Evolutionary conservation across 2,797 vertebrate species (phyloP), one percentile per base, ranked within the genome.

Genomic region (Heteromormyrus szaboi): DNA sequence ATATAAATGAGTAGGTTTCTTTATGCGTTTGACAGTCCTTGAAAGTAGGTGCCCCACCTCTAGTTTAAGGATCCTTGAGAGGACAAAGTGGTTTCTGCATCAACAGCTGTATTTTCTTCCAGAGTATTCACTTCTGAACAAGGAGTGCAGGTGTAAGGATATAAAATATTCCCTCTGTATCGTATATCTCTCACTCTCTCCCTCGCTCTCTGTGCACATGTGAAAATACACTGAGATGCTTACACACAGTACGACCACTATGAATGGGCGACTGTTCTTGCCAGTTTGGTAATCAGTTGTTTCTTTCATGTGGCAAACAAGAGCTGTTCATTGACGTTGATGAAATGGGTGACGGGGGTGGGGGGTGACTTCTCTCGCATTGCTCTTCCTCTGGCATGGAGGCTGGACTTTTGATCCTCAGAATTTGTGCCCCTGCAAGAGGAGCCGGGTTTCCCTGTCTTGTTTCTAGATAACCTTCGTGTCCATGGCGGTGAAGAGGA

Each of bases 21-120:
- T 91, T 79, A n/a, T 22, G 84, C 17, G 62, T 91, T 89, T 90
- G 90, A 88, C 92, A 92, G 94, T 94, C 93, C 93, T 94, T 95
- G 91, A 93, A 90, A 90, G 88, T 91, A 91, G 89, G 89, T 92
- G 91, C 72, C 85, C 53, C 88, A 72, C 83, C 48, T 46, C 19
- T 65, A 72, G 48, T 48, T 79, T 46, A 33, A 19, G 79, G 65
- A 86, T 90, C 90, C 89, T 89, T 89, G 83, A 90, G 81, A 8
- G 76, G 65, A 33, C 46, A 19, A 87, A 88, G 87, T 25, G 50
- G 37, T 68, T 41, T 33, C 62, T 54, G 46, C 44, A 48, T 65
- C 86, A 87, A 56, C 86, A 84, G 53, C 41, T 46, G 53, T 62
- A 54, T 22, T 85, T 54, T 25, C 51, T 88, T 79, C 12, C 14